These are phyloP conservation scores for Lissonota sp. DNA, from an alignment of 2,888 invertebrate genomes.

Conservation along the genomic window DNA sequence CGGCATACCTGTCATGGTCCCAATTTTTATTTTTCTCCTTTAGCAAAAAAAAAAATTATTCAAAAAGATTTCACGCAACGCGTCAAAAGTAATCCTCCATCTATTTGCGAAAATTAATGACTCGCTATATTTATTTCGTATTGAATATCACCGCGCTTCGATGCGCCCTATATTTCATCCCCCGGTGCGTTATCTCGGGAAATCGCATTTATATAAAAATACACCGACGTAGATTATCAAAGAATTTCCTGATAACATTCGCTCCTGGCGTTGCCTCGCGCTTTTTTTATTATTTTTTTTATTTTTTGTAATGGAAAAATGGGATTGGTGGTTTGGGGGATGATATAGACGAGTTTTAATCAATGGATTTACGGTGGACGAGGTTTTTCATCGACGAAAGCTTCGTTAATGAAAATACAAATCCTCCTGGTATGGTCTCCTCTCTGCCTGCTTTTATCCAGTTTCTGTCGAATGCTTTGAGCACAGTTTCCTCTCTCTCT, in stretches of 20 bases:
- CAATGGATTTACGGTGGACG: conserved; percentile 43
- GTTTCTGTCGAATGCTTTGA: conserved; percentile 51
- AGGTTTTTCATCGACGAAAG: conserved; percentile 20
- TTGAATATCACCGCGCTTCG: no score
- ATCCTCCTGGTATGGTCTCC: conserved; percentile 26
- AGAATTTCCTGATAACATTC: conserved; percentile 20
- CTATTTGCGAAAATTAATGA: no score
- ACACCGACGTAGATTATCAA: conserved; percentile 24
- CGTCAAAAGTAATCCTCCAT: no score
- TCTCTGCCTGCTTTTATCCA: conserved; percentile 23
- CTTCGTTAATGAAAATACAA: conserved; percentile 59
- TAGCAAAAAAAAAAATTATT: no score
- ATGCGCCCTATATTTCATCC: no score
- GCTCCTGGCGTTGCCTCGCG: neutral
- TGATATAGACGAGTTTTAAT: conserved; percentile 33
- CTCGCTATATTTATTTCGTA: no score
- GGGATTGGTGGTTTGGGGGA: neutral
- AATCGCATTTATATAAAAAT: neutral
- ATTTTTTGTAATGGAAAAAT: neutral
- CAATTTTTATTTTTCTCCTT: no score
- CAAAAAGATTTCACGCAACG: no score
- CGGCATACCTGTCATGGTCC: no score
- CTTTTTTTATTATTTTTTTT: conserved; percentile 33
- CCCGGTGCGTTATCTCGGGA: neutral
- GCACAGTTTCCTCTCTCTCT: conserved; percentile 2